A percentile compares a stretch with the other conserved stretches of the same genome.
phyloP scores from a whole-genome alignment of 2,888 invertebrate genomes.

The Anarsia innoxiella region DNA sequence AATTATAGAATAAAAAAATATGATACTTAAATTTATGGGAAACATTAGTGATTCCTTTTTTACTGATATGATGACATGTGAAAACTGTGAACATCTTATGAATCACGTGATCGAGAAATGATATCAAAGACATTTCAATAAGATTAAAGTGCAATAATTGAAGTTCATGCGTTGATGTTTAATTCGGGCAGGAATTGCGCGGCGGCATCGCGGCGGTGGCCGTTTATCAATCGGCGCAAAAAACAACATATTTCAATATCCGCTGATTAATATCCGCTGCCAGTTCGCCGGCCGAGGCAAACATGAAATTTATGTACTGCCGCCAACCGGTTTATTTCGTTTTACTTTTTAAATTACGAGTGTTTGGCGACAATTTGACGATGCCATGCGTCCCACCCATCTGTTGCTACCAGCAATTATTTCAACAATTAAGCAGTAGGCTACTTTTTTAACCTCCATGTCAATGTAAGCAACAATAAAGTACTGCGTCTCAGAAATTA shows the following conservation, averaged over 20 bases:
- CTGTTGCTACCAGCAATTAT: conserved; percentile 66
- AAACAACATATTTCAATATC: conserved; percentile 76
- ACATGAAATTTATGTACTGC: conserved; percentile 74
- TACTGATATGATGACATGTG: too few species aligned
- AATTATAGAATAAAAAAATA: too few species aligned
- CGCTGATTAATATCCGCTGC: conserved; percentile 74
- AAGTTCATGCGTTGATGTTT: conserved; percentile 48
- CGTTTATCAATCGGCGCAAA: conserved; percentile 72
- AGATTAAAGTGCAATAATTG: conserved; percentile 14
- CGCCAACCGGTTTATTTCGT: conserved; percentile 69
- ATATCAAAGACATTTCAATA: too few species aligned
- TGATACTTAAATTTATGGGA: too few species aligned
- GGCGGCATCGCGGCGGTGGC: conserved; percentile 28
- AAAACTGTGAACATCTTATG: too few species aligned
- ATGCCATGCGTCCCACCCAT: conserved; percentile 53
- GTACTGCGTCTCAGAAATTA: too few species aligned
- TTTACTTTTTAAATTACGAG: conserved; percentile 73
- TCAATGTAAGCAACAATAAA: too few species aligned
- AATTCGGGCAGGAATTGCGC: conserved; percentile 49
- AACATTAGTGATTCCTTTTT: too few species aligned
- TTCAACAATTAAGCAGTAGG: too few species aligned
- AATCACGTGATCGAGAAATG: too few species aligned
- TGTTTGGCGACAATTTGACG: conserved; percentile 68
- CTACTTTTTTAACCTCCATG: too few species aligned
- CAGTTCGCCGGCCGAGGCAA: conserved; percentile 68